Base-by-base conservation (phyloP, 2,797 vertebrate species). In the Schizopygopsis malacanthus region DNA sequence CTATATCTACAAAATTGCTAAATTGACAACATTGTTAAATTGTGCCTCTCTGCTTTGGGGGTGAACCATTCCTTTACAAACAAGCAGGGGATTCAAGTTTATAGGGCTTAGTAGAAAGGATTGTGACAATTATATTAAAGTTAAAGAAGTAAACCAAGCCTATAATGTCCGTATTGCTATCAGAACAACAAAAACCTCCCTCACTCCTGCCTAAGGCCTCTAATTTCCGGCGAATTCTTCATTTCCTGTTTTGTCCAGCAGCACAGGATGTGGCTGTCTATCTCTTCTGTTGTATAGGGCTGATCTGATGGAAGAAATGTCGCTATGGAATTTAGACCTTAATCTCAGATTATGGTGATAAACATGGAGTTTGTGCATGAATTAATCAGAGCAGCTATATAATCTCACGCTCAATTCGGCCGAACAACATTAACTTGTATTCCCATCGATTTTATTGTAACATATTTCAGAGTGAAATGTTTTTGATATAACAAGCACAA, bases 221-320 rank as follows among this genome's bases (percentile, higher is more conserved):
- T 88, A 85, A 88, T 90, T 88, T 90, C 89, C 89, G 79, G 28
- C 20, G 18, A 67, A 90, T 85, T 88, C 83, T 85, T 90, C 87
- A 90, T 90, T 87, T 90, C 89, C 87, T 81, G 83, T 88, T 88
- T 77, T 33, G 52, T 87, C 50, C 87, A 71, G 79, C 84, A 84
- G 87, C 81, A 86, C 84, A 88, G 87, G 89, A 90, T 82, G 85
- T 88, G 73, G 83, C 80, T 16, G 33, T 84, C 86, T 70, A 52
- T 71, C 79, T 54, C 45, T 39, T 81, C 83, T 82, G 87, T 85
- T 83, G 82, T 78, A 39, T 9, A 82, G 70, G 83, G 76, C 41
- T 25, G 61, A 76, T 50, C 70, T 71, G 63, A 89, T 78, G 89
- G 61, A 54, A 25, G 22, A 84, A 84, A 45, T 33, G 50, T 70